Percentiles rank a stretch among this genome's conserved stretches.
Evolutionary conservation across 2,888 invertebrate genomes (phyloP).

Genomic region (Schrankia costaestrigalis): DNA sequence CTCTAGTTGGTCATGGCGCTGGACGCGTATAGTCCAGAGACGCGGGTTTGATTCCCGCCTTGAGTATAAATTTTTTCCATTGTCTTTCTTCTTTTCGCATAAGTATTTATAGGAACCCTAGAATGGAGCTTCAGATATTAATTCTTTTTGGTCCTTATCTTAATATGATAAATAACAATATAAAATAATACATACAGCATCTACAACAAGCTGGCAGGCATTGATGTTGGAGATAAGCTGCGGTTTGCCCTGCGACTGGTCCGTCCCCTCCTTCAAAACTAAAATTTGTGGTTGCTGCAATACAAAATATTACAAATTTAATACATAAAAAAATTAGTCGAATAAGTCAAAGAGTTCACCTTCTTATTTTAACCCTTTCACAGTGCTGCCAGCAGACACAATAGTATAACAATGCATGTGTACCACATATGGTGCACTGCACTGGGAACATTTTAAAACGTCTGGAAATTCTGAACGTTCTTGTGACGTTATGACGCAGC

Average conservation of each 20-base stretch:
- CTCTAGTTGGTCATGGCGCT: too few relatives aligned
- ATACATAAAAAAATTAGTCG: neutral
- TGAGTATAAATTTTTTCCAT: neutral
- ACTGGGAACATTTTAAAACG: too few relatives aligned
- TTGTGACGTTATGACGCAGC: too few relatives aligned
- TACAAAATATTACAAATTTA: constrained; percentile 6
- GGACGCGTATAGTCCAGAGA: too few relatives aligned
- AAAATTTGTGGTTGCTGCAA: constrained; percentile 97
- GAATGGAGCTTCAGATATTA: neutral
- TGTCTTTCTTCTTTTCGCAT: neutral
- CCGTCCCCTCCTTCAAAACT: constrained; percentile 98
- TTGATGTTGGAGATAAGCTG: constrained; percentile 98
- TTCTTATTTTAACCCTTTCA: too few relatives aligned
- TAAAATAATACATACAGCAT: constrained; percentile 84
- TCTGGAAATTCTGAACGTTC: too few relatives aligned
- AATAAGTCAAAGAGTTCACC: too few relatives aligned
- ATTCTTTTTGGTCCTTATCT: neutral
- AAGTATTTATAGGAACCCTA: neutral
- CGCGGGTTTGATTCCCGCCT: too few relatives aligned
- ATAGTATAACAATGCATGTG: too few relatives aligned
- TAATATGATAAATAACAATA: neutral
- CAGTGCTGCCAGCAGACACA: too few relatives aligned
- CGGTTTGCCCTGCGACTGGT: constrained; percentile 96
- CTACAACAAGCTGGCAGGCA: constrained; percentile 96
- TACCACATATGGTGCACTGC: too few relatives aligned